Percentiles rank a stretch among this genome's conserved stretches.
These are phyloP conservation scores for Iphiclides podalirius DNA, from an alignment of 2,888 invertebrate genomes.

Conservation along the genomic window DNA sequence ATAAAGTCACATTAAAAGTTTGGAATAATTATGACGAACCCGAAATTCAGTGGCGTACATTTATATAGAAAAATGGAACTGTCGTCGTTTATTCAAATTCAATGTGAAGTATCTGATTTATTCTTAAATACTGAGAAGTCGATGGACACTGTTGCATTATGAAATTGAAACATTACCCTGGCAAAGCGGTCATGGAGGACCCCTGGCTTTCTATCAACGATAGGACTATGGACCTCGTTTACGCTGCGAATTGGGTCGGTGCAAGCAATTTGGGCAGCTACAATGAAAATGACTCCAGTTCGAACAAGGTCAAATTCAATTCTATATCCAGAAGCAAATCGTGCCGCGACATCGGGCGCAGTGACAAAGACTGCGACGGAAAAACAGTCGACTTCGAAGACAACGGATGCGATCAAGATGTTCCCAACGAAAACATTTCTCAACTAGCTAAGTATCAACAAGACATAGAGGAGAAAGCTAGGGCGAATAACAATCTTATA, in stretches of 20 bases:
- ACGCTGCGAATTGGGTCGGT: constrained; percentile 92
- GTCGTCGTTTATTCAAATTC: constrained; percentile 23
- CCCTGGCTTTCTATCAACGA: constrained; percentile 84
- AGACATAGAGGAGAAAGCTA: constrained; percentile 76
- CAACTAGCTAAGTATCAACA: constrained; percentile 83
- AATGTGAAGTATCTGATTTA: constrained; percentile 28
- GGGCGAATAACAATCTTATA: constrained; percentile 76
- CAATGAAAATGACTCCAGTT: constrained; percentile 54
- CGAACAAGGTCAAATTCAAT: constrained; percentile 60
- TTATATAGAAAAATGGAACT: constrained; percentile 16
- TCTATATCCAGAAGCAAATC: constrained; percentile 76
- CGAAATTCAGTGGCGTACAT: constrained; percentile 1
- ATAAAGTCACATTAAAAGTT: not conserved
- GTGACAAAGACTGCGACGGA: constrained; percentile 50
- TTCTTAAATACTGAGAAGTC: constrained; percentile 26
- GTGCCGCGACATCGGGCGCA: constrained; percentile 66
- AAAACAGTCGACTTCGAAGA: constrained; percentile 57
- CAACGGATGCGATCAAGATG: constrained; percentile 52
- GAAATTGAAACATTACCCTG: constrained; percentile 92
- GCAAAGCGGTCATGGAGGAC: constrained; percentile 90
- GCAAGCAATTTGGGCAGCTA: constrained; percentile 78
- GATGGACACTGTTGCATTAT: constrained; percentile 65
- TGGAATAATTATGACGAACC: constrained; percentile 2
- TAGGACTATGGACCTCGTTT: constrained; percentile 86
- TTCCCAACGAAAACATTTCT: constrained; percentile 69